These are phyloP conservation scores for Phorcus lineatus DNA, from an alignment of 2,888 invertebrate genomes.

Conservation along the genomic window DNA sequence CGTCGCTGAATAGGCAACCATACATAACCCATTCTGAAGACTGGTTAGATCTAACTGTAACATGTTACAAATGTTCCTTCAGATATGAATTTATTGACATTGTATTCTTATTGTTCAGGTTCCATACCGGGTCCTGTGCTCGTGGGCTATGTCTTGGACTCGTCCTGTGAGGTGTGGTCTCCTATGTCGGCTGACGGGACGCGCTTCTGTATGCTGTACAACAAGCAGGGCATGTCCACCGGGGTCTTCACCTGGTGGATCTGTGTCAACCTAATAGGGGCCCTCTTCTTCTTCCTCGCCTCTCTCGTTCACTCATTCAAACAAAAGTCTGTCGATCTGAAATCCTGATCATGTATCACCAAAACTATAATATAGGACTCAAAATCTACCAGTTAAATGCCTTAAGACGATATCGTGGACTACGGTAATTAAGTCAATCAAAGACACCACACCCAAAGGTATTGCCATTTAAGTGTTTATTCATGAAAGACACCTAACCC, in stretches of 20 bases:
- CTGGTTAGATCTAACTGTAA: no score
- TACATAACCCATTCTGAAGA: no score
- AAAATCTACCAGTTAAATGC: no score
- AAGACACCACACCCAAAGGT: no score
- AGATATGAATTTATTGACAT: neutral
- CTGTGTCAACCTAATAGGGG: constrained; percentile 44
- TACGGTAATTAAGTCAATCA: no score
- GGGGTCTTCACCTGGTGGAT: constrained; percentile 60
- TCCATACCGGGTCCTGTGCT: constrained; percentile 66
- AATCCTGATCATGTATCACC: neutral
- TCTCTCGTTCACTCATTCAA: constrained; percentile 25
- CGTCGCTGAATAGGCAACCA: no score
- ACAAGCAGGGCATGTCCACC: constrained; percentile 50
- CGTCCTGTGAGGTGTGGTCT: constrained; percentile 58
- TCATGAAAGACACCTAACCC: no score
- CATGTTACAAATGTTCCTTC: no score
- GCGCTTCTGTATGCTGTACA: constrained; percentile 56
- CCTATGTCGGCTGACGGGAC: constrained; percentile 39
- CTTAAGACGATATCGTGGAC: no score
- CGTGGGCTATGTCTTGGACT: constrained; percentile 63
- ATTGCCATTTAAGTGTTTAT: no score
- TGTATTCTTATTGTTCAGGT: constrained; percentile 36
- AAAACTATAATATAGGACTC: no score
- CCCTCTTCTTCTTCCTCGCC: constrained; percentile 50
- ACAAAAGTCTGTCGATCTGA: constrained; percentile 18